Evolutionary conservation across 2,888 invertebrate genomes (phyloP), one percentile per base, ranked within the genome.

Genomic region (Endomychus coccineus): DNA sequence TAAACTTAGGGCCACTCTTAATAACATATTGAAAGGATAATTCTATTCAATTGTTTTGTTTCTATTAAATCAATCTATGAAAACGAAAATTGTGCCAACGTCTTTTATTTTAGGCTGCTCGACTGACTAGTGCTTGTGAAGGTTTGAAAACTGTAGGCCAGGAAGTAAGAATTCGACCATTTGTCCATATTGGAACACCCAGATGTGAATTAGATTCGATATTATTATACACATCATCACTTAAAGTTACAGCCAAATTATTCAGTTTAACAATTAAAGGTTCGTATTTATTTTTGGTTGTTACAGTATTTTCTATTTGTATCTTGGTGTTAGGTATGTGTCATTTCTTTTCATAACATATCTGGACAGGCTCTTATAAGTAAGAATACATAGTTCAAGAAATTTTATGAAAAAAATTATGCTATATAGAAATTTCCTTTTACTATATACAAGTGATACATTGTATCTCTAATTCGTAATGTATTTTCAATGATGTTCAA

Each of bases 141-240:
- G 72, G 73, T 46, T 75, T 84, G n/a, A 79, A 78, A 60, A 73
- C 73, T 11, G 78, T 82, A 35, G 88, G 88, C 0, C 86, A 87
- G 62, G 83, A 84, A 62, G 73, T 86, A 32, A 73, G 85, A 34
- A 77, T 80, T 9, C 73, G 85, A 1, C 87, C 87, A 0, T 87
- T 83, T 58, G 78, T 84, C 2, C 85, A 87, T 65, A 83, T 84
- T 59, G 78, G 80, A 52, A 83, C 84, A 5, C 73, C 85, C 0
- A 76, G 77, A 32, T 75, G 77, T 48, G 84, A 87, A 66, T 73
- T 88, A 49, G 79, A 81, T 52, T 78, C 85, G 0, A 77, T 88
- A 40, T 70, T 88, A 16, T 67, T 86, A 46, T 88, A 81, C 60
- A 78, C 85, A 1, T 80, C 83, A 2, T 80, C 83, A 25, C 67